Base-by-base conservation (phyloP, 2,797 vertebrate species). In the Sebastes matsubarae region DNA sequence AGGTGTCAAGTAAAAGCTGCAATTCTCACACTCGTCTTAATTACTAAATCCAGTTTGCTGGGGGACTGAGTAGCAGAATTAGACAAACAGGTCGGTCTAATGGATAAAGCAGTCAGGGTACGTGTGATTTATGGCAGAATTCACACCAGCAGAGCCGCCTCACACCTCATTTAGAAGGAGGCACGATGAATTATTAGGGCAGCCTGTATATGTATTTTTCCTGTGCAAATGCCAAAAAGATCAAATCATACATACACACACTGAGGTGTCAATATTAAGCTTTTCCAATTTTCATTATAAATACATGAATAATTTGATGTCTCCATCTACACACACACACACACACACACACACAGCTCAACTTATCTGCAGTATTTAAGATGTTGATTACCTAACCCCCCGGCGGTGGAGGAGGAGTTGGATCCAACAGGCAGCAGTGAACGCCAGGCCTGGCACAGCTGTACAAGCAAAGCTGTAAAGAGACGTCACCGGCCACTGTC, bases 401-500 rank as follows among this genome's bases (percentile, higher is more conserved):
- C 84, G 52, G 77, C 85, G 72, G 87, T 79, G 81, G 84, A 88
- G 89, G 82, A 85, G 87, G 82, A 88, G 85, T 80, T 88, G 87
- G 85, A 87, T 86, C 86, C 74, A 88, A 78, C 82, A 89, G 85
- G 81, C 87, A 78, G 89, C 69, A 75, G 73, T 13, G 83, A 75
- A 83, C 90, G 91, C 93, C 90, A 91, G 90, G 87, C 79, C 84
- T 89, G 91, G 92, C 91, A 92, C 94, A 95, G 93, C 93, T 95
- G 93, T 92, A 93, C 90, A 93, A 94, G 92, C 91, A 94, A 90
- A 91, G 88, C 90, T 89, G 88, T 80, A 88, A 89, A 88, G 90
- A 86, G 89, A 83, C 92, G 73, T 86, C 83, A 89, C 9, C 1
- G 87, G 93, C 93, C 92, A 87, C 79, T 73, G 78, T 92, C 94